phyloP scores from a whole-genome alignment of 2,113 vertebrate species.

The Odontesthes bonariensis region DNA sequence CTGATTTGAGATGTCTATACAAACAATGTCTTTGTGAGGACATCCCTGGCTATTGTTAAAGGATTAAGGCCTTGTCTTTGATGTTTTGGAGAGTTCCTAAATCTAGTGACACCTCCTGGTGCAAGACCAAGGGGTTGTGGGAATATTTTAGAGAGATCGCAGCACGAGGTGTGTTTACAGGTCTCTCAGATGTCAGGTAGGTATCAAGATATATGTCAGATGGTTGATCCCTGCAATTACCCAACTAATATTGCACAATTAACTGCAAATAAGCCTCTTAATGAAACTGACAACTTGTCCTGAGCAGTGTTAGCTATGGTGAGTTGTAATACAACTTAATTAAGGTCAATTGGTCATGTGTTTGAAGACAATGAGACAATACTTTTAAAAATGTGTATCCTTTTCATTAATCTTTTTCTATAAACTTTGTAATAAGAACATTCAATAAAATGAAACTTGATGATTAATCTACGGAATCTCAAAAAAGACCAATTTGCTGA shows the following conservation, averaged over 20 bases:
- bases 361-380: slow-evolving; percentile 12
- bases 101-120: slow-evolving; percentile 74
- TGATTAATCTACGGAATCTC: no score
- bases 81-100: slow-evolving; percentile 83
- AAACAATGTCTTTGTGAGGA: slow-evolving; percentile 84
- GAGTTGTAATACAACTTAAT: slow-evolving; percentile 37
- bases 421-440: not conserved
- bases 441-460: not conserved
- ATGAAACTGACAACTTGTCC: slow-evolving; percentile 33
- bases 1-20: slow-evolving; percentile 83
- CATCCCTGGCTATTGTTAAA: slow-evolving; percentile 77
- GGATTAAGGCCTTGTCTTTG: slow-evolving; percentile 84
- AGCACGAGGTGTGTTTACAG: slow-evolving; percentile 26
- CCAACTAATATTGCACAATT: slow-evolving; percentile 42
- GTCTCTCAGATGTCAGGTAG: slow-evolving; percentile 48
- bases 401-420: slow-evolving; percentile 1
- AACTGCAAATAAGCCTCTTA: slow-evolving; percentile 60
- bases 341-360: slow-evolving; percentile 16
- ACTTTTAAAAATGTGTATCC: not conserved
- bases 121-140: slow-evolving; percentile 63
- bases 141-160: slow-evolving; percentile 60
- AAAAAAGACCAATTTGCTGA: not conserved
- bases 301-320: not conserved
- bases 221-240: slow-evolving; percentile 61
- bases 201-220: slow-evolving; percentile 40